phyloP scores from a whole-genome alignment of 37 sponge, comb jelly and placozoan species.

The Haliclona indistincta region DNA sequence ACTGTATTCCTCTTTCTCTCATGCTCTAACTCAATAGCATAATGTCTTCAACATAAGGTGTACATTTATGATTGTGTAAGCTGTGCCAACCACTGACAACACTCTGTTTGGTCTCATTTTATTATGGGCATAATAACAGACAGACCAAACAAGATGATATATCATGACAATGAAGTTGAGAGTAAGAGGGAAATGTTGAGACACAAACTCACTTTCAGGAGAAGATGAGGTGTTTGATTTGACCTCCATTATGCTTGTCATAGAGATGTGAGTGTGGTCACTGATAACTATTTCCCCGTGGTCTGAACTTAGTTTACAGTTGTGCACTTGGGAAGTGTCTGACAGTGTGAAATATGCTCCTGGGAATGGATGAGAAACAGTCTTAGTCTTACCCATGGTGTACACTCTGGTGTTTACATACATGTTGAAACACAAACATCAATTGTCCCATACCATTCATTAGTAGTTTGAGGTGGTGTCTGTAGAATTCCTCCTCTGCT shows the following conservation, averaged over 20 bases:
- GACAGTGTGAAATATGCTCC: constrained; percentile 52
- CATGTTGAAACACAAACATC: too few relatives aligned
- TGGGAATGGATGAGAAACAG: not conserved
- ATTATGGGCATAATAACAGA: too few relatives aligned
- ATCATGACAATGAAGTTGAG: not conserved
- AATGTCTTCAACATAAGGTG: too few relatives aligned
- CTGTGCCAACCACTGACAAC: too few relatives aligned
- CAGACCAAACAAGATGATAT: not conserved
- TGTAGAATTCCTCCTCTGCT: constrained; percentile 58
- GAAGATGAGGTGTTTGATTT: constrained; percentile 9
- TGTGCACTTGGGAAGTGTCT: constrained; percentile 15
- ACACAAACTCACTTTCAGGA: constrained; percentile 1
- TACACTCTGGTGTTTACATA: too few relatives aligned
- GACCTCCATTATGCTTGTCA: constrained; percentile 59
- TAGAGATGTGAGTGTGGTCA: constrained; percentile 30
- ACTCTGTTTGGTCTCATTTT: too few relatives aligned
- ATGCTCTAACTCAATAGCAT: too few relatives aligned
- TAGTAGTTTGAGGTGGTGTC: constrained; percentile 54
- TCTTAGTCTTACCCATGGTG: constrained; percentile 9
- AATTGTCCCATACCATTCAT: too few relatives aligned
- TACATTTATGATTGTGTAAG: too few relatives aligned
- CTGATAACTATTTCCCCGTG: constrained; percentile 50
- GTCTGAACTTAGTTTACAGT: constrained; percentile 42
- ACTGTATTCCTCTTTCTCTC: too few relatives aligned
- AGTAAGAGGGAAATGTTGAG: not conserved